phyloP scores from a whole-genome alignment of 2,888 invertebrate genomes.

The Phrixothrix hirtus region DNA sequence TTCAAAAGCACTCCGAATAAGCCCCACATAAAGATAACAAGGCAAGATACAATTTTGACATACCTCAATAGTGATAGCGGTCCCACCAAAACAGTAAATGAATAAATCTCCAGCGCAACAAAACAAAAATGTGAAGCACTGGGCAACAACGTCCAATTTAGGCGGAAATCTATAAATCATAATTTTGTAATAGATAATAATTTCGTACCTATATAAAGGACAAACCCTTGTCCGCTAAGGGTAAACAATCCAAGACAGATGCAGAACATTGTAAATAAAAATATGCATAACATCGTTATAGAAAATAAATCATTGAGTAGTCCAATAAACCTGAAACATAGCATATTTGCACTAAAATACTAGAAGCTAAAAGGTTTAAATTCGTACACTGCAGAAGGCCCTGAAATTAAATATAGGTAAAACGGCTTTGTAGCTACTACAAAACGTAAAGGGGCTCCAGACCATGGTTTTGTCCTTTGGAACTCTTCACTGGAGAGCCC shows the following conservation, averaged over 20 bases:
- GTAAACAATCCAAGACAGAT: constrained; percentile 24
- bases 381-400: too few species aligned
- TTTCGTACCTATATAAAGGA: too few species aligned
- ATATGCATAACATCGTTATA: constrained; percentile 19
- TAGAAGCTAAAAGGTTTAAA: too few species aligned
- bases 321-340: constrained; percentile 17
- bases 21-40: too few species aligned
- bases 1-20: too few species aligned
- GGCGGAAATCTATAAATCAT: constrained; percentile 20
- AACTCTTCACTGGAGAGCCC: too few species aligned
- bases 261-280: constrained; percentile 15
- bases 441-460: too few species aligned
- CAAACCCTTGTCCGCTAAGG: constrained; percentile 21
- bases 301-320: constrained; percentile 17
- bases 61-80: constrained; percentile 9
- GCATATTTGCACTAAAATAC: too few species aligned
- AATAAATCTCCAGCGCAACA: constrained; percentile 21
- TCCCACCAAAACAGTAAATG: constrained; percentile 24
- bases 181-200: neutral
- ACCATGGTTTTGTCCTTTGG: too few species aligned
- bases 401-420: too few species aligned
- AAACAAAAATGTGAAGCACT: constrained; percentile 15
- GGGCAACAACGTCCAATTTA: constrained; percentile 5
- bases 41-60: too few species aligned
- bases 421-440: too few species aligned